Conservation (phyloP, 1,140 invertebrate genomes). For the Eufriesea mexicana region DNA sequence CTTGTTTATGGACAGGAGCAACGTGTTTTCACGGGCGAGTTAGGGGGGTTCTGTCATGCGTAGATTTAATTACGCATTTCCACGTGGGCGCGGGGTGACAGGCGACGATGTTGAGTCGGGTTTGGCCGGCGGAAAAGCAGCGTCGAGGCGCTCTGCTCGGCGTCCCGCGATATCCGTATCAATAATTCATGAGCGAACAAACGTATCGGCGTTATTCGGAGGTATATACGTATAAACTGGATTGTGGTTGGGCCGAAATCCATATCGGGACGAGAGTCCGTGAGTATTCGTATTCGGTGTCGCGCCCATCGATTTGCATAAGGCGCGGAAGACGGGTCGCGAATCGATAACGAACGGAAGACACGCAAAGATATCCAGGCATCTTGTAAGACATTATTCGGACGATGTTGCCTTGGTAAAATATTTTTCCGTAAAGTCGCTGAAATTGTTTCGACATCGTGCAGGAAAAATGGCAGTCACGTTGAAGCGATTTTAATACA, state of each 20-base stretch:
- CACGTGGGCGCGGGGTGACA: not conserved
- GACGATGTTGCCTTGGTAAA: not conserved
- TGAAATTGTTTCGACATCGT: too few relatives aligned
- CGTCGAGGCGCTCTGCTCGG: not conserved
- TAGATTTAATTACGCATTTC: not conserved
- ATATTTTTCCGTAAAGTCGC: too few relatives aligned
- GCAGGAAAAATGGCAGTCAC: too few relatives aligned
- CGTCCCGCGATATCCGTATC: conserved; percentile 20
- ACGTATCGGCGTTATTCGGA: conserved; percentile 16
- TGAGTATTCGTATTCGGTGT: conserved; percentile 8
- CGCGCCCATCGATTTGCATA: conserved; percentile 19
- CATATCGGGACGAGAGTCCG: conserved; percentile 1
- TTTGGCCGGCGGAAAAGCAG: not conserved
- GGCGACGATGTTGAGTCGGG: too few relatives aligned
- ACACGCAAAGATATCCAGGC: not conserved
- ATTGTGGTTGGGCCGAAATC: conserved; percentile 14
- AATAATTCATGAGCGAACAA: conserved; percentile 36
- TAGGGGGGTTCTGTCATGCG: not conserved
- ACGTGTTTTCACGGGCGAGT: not conserved
- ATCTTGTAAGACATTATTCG: not conserved
- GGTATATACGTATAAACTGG: not conserved
- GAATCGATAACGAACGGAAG: conserved; percentile 24
- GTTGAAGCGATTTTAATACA: too few relatives aligned
- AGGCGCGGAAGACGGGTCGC: not conserved
- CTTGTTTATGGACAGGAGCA: not conserved